Evolutionary conservation across 2,888 invertebrate species (phyloP), one percentile per base, ranked within the genome.

Genomic region (Oscheius sp.): DNA sequence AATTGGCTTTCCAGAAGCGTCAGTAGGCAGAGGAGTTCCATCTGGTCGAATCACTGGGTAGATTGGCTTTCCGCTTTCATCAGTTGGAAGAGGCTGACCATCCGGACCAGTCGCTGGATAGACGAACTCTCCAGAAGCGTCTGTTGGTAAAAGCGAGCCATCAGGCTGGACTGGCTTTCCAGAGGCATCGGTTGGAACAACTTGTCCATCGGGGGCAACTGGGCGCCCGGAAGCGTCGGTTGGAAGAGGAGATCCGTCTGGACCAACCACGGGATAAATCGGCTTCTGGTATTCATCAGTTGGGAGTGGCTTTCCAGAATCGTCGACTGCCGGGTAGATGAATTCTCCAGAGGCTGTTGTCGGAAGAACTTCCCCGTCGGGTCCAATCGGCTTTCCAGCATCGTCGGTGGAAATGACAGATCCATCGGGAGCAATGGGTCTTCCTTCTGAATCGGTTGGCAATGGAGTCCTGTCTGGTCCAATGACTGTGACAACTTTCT

Each of bases 301-400:
- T 34, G 71, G 69, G 3, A 57, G 29, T 63, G 45, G 20, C 29
- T 53, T 65, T 33, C 80, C 79, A 10, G 53, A 55, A 48, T 73
- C 76, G 68, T 82, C 82, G 39, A 84, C 72, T 10, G 73, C 25
- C n/a, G 74, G 72, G 67, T 85, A 85, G 6, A 83, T 53, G 76
- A 79, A 84, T 33, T 82, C 76, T 20, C 81, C 82, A 17, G 81
- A 68, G 3, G 73, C 71, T 65, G 82, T 79, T 42, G 76, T 75
- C 45, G 71, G 66, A 25, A 85, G 64, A 23, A 65, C 45, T 3
- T 75, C 61, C 8, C 81, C 82, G 17, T 75, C 73, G 17, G 83
- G 83, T 10, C 75, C 79, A n/a, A 82, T 23, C 15, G 82, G 78
- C 52, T 53, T 67, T 29, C 77, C 77, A 15, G 64, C 52, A 42